A percentile compares a stretch with the other conserved stretches of the same genome.
phyloP scores from a whole-genome alignment of 1,140 invertebrate species.

The Paracyclopina nana region DNA sequence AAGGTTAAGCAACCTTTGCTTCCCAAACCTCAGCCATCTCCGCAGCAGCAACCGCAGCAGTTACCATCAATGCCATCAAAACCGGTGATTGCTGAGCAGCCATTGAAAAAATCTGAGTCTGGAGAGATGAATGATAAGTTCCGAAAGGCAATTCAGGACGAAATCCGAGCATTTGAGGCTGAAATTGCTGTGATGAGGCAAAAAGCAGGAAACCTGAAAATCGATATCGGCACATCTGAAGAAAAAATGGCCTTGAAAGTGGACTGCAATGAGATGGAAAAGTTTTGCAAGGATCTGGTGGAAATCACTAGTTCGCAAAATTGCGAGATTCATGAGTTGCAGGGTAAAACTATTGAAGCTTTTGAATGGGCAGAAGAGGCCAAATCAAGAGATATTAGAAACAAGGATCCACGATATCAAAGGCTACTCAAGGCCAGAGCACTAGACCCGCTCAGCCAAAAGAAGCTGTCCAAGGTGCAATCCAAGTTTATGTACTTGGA shows the following conservation, averaged over 20 bases:
- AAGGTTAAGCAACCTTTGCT: no score
- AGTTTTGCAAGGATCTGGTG: background rate
- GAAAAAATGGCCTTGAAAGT: background rate
- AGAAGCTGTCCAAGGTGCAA: background rate
- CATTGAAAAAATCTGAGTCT: no score
- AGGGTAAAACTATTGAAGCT: background rate
- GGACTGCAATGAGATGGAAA: background rate
- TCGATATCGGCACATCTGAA: background rate
- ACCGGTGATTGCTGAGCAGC: no score
- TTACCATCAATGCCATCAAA: no score
- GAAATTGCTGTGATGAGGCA: background rate
- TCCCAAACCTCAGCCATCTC: no score
- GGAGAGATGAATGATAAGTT: no score
- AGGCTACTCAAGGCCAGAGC: background rate
- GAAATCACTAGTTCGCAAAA: background rate
- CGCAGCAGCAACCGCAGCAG: no score
- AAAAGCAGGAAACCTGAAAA: background rate
- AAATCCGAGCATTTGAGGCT: background rate
- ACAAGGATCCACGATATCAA: background rate
- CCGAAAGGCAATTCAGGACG: background rate
- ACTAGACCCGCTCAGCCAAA: background rate
- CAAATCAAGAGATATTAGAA: background rate
- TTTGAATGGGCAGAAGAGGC: background rate
- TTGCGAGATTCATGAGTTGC: background rate
- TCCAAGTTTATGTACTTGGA: conserved; percentile 1